A percentile compares a stretch with the other conserved stretches of the same genome.
These are phyloP conservation scores for Aythya baeri DNA, from an alignment of 2,113 vertebrate species.

Conservation along the genomic window DNA sequence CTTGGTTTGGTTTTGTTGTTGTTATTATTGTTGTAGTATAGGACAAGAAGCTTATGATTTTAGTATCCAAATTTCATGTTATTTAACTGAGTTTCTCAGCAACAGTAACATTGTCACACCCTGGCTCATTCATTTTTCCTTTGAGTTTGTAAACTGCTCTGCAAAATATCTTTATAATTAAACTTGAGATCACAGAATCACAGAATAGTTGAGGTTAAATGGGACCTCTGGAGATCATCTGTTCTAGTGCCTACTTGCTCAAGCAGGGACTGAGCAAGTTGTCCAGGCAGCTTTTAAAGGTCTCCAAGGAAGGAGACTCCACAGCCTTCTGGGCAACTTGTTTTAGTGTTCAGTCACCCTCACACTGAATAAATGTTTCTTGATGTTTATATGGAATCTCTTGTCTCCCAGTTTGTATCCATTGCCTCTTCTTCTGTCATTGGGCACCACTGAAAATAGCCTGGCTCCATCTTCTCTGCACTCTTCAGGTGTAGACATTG, in stretches of 20 bases:
- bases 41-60: neutral
- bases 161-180: neutral
- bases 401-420: neutral
- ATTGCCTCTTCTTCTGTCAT: neutral
- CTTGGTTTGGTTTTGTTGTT: no score
- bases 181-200: neutral
- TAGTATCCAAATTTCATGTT: neutral
- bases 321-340: neutral
- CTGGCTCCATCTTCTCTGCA: neutral
- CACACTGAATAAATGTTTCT: neutral
- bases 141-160: neutral
- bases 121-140: neutral
- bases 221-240: neutral
- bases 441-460: neutral
- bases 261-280: neutral
- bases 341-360: neutral
- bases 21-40: neutral
- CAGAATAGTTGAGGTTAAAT: neutral
- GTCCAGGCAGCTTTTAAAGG: neutral
- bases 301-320: neutral
- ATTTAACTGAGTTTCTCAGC: neutral
- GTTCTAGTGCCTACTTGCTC: neutral
- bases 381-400: neutral
- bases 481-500: neutral
- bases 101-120: accelerated